Percentiles rank a stretch among this genome's conserved stretches.
phyloP scores from a whole-genome alignment of 1,140 invertebrate species.

The Eriocheir sinensis region DNA sequence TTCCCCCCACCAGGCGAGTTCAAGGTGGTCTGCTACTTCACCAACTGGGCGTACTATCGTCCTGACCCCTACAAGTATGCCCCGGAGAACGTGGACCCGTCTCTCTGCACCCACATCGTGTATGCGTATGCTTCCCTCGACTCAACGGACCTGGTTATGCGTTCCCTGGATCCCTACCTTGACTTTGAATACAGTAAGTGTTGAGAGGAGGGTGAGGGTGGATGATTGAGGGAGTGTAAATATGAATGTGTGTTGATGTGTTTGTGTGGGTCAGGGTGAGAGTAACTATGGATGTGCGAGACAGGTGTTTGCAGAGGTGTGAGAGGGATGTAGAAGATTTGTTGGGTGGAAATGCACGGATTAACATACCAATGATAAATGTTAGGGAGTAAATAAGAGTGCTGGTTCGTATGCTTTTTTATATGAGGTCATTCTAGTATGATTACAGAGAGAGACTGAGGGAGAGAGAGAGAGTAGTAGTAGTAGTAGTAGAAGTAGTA shows the following conservation, averaged over 20 bases:
- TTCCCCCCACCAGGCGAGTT: conserved; percentile 79
- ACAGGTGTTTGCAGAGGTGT: no score
- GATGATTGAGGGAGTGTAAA: not conserved
- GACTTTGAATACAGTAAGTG: conserved; percentile 90
- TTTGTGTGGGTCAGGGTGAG: no score
- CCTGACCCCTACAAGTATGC: conserved; percentile 91
- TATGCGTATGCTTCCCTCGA: conserved; percentile 95
- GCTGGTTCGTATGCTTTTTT: not conserved
- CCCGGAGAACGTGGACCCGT: conserved; percentile 90
- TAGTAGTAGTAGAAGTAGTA: not conserved
- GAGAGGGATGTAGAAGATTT: no score
- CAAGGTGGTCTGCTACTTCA: conserved; percentile 92
- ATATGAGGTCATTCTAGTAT: no score
- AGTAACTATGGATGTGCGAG: no score
- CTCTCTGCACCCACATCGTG: conserved; percentile 92
- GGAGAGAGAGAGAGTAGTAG: no score
- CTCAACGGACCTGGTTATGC: conserved; percentile 88
- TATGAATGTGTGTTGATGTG: not conserved
- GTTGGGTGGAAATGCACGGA: no score
- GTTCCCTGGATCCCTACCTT: conserved; percentile 91
- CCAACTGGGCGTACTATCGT: conserved; percentile 94
- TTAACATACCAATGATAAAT: no score
- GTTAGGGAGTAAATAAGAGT: no score
- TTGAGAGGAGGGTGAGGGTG: not conserved
- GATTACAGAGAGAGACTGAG: no score